Evolutionary conservation across 2,888 invertebrate genomes (phyloP), one percentile per base, ranked within the genome.

Genomic region (Patella ulyssiponensis): DNA sequence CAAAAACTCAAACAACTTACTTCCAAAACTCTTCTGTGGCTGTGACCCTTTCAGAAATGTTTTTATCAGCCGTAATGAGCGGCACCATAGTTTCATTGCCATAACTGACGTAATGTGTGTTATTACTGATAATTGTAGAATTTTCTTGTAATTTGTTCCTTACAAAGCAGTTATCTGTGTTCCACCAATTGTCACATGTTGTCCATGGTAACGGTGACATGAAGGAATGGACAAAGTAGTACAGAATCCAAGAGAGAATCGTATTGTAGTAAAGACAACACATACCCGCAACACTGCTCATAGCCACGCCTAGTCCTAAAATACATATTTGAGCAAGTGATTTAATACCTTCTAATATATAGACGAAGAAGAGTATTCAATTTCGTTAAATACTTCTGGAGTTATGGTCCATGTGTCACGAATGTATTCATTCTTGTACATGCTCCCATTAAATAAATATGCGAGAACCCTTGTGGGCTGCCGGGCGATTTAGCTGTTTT

Each of bases 161-260:
- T 2, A 75, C 73, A 27, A 94, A 92, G 79, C 88, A 91, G 75
- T 88, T 85, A 2, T 84, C 84, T 0, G 92, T 92, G 84, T 93
- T 93, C 93, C 93, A 93, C 58, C 82, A 82, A 82, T 93, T 92
- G 56, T 89, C 89, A 91, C 97, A 97, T 56, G 93, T 93, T 0
- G 95, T 94, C 97, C 97, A 97, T 2, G 97, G 97, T 71, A 97
- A 93, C 44, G 95, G 95, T 83, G 94, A 94, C 96, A 95, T 94
- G 92, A 97, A 95, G 89, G 97, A 97, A 89, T 96, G 96, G 92
- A 96, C 96, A 81, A 97, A 94, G 90, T 97, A 97, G 92, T 95
- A 97, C 93, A 97, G 96, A 89, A 97, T 97, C 98, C 98, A 98
- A 73, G 97, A 97, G 88, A 98, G 97, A 92, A 98, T 98, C 85